Evolutionary conservation across 2,797 vertebrate species (phyloP), one percentile per base, ranked within the genome.

Genomic region (Helicolenus hilgendorfi): DNA sequence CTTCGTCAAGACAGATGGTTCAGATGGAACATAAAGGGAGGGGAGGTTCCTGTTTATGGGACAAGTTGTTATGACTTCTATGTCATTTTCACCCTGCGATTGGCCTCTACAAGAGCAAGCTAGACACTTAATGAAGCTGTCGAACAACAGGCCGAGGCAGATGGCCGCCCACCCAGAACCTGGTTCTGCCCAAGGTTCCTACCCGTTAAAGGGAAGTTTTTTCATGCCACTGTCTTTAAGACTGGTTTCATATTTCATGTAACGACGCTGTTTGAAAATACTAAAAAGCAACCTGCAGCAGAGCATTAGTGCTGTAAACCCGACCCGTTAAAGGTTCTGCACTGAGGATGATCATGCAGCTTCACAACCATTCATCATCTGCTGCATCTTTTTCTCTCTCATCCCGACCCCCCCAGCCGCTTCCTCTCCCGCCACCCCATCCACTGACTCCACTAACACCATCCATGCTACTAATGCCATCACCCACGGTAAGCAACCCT

Each of bases 361-460:
- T 76, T 87, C 86, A 18, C 56, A 15, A 26, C 81, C 81, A 72
- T 77, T 94, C 85, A 91, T 81, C 89, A 73, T 79, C 79, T 68
- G 81, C 79, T 89, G 76, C 81, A 69, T 94, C 84, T 91, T 45
- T 91, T 45, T 92, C 8, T 92, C 65, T 92, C 79, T 68, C 77
- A 22, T 80, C 64, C 79, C 67, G 72, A 18, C 60, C 84, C 72
- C 83, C 72, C 87, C 93, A 94, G 94, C 91, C 20, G 72, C 89
- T 92, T 88, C 87, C 69, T 87, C 92, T 67, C 76, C 84, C 41
- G 15, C 79, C 83, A 55, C 79, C 84, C 79, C 89, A 79, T 91
- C 92, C 93, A 88, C 92, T 88, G 87, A 77, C 85, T 92, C 92
- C 93, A 94, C 95, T 96, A 96, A 96, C 95, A 87, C 86, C 92